Conservation (phyloP, 2,888 invertebrate species). For the Stenodema calcarata region DNA sequence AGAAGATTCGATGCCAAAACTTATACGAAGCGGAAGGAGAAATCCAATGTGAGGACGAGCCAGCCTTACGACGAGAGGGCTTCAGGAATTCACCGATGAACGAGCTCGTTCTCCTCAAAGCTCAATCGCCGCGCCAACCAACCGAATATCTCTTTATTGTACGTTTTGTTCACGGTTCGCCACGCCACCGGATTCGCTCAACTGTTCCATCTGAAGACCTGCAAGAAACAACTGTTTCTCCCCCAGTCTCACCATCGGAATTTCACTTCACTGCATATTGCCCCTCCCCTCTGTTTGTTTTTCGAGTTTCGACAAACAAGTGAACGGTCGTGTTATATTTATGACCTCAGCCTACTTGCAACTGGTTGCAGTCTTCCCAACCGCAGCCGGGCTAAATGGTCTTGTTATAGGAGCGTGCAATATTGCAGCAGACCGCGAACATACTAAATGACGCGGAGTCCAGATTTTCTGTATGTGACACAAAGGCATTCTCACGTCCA, state of each 20-base stretch:
- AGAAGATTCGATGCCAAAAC: no score
- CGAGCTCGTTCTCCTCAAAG: background rate
- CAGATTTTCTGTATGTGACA: no score
- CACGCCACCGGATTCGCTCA: background rate
- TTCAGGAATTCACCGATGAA: background rate
- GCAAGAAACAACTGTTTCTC: background rate
- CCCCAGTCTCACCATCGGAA: background rate
- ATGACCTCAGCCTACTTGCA: no score
- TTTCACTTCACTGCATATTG: background rate
- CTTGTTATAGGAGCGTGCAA: no score
- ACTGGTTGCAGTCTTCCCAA: no score
- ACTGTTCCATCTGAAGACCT: background rate
- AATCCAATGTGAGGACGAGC: background rate
- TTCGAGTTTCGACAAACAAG: no score
- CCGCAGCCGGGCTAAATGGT: no score
- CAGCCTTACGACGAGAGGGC: background rate
- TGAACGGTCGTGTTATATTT: no score
- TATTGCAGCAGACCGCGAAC: no score
- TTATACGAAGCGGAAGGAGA: background rate
- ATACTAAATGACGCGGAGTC: no score
- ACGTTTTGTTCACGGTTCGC: background rate
- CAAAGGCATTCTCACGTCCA: no score
- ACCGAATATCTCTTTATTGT: background rate
- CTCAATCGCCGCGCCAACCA: background rate
- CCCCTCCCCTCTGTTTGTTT: no score